Base-by-base conservation (phyloP, 2,888 invertebrate genomes). In the Ichneumoninae sp. region DNA sequence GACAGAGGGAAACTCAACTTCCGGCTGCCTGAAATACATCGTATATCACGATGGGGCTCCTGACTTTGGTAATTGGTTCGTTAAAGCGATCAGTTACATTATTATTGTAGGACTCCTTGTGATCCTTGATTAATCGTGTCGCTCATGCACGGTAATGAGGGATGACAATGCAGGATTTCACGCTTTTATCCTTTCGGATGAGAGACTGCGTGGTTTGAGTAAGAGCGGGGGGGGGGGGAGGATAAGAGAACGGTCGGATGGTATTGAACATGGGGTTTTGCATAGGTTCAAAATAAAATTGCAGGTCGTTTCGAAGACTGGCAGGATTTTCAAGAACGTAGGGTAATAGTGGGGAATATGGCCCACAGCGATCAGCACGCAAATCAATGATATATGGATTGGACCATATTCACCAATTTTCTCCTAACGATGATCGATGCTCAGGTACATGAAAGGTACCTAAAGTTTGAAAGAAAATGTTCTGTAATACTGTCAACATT, bases 21-120 rank as follows among this genome's bases (percentile, higher is more conserved):
- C 26, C 26, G 10, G 76, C 52, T 36, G 52, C 52, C 40, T 50
- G 57, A 47, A 36, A 66, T 30, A 68, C 66, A 47, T 81, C 47
- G 13, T 68, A 68, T 57, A 54, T 65, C 70, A 73, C 69, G 33
- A 69, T 75, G 69, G 63, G 50, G 50, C 50, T 60, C 50, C 70
- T 63, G 81, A 81, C 60, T 81, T 70, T 70, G 75, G 52, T 81
- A 75, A 81, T 76, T 81, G 75, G 70, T 40, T 81, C 81, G 60
- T 81, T 76, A 70, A 69, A 63, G 75, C 75, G 52, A 70, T 70
- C 65, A 13, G 57, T n/a, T 44, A 16, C 33, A 47, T 44, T 71
- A 50, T 71, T 70, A 71, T 57, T 26, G 52, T 66, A 65, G 54
- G 54, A 19, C 73, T 54, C 30, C 65, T 66, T 22, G 79, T 54